Percentiles rank a stretch among this genome's conserved stretches.
Conservation (phyloP, 2,888 invertebrate species). For the Drosophila picticornis region DNA sequence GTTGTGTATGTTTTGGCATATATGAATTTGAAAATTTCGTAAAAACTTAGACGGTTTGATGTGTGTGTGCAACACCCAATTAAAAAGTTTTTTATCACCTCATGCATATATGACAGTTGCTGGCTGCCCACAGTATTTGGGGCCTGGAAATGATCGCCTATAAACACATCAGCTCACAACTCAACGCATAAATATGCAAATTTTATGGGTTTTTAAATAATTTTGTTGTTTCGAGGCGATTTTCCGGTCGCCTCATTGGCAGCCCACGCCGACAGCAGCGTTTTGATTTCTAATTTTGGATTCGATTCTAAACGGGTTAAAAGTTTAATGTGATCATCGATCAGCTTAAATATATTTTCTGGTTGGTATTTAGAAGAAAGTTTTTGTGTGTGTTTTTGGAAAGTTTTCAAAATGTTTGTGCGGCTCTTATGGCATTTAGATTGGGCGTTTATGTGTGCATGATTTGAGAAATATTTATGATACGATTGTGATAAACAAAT, state of each 20-base stretch:
- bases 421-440: constrained; percentile 64
- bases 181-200: constrained; percentile 76
- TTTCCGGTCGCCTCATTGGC: constrained; percentile 63
- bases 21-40: constrained; percentile 45
- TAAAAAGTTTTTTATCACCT: constrained; percentile 79
- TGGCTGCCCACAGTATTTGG: constrained; percentile 59
- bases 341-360: constrained; percentile 46
- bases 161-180: constrained; percentile 72
- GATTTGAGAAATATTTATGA: constrained; percentile 67
- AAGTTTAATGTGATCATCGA: constrained; percentile 69
- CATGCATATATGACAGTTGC: constrained; percentile 63
- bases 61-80: constrained; percentile 68
- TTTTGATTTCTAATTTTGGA: constrained; percentile 56
- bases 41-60: constrained; percentile 50
- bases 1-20: constrained; percentile 52
- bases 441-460: constrained; percentile 71
- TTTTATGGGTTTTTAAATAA: constrained; percentile 76
- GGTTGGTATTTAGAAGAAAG: constrained; percentile 44
- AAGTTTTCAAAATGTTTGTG: constrained; percentile 61
- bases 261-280: constrained; percentile 60
- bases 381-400: constrained; percentile 47
- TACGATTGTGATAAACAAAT: constrained; percentile 56
- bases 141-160: constrained; percentile 48
- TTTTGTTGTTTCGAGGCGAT: constrained; percentile 60
- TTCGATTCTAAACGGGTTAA: constrained; percentile 72